These are phyloP conservation scores for Protonibea diacanthus DNA, from an alignment of 2,797 vertebrate genomes.

Conservation along the genomic window DNA sequence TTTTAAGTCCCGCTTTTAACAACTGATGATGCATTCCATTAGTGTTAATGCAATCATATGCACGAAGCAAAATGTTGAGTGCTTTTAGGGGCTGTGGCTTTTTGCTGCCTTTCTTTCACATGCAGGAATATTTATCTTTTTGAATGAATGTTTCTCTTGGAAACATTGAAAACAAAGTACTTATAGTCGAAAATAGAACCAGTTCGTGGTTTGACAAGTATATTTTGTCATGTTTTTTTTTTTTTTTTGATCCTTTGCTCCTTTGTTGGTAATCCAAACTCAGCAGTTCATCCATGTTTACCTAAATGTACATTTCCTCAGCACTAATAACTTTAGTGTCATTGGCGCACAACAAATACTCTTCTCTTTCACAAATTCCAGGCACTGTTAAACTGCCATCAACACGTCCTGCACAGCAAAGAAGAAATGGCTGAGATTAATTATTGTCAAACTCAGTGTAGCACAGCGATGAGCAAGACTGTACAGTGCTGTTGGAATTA, in stretches of 20 bases:
- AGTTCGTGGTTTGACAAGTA: neutral
- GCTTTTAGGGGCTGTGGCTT: conserved; percentile 66
- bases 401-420: neutral
- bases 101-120: conserved; percentile 39
- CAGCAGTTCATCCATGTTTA: neutral
- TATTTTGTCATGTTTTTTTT: conserved; percentile 7
- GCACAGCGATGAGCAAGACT: neutral
- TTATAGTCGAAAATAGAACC: neutral
- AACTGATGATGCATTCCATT: conserved; percentile 69
- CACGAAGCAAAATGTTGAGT: conserved; percentile 49
- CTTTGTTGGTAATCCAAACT: neutral
- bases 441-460: neutral
- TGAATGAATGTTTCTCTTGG: conserved; percentile 45
- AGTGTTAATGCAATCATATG: conserved; percentile 67
- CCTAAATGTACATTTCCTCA: neutral
- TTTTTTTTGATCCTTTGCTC: neutral
- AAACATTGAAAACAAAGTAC: conserved; percentile 48
- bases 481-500: neutral
- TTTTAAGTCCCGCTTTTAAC: conserved; percentile 50
- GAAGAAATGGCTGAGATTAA: neutral
- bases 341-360: neutral
- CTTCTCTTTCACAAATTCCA: neutral
- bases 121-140: conserved; percentile 40
- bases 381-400: neutral
- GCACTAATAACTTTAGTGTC: neutral